These are phyloP conservation scores for Lasiommata megera DNA, from an alignment of 2,888 invertebrate genomes.

Conservation along the genomic window DNA sequence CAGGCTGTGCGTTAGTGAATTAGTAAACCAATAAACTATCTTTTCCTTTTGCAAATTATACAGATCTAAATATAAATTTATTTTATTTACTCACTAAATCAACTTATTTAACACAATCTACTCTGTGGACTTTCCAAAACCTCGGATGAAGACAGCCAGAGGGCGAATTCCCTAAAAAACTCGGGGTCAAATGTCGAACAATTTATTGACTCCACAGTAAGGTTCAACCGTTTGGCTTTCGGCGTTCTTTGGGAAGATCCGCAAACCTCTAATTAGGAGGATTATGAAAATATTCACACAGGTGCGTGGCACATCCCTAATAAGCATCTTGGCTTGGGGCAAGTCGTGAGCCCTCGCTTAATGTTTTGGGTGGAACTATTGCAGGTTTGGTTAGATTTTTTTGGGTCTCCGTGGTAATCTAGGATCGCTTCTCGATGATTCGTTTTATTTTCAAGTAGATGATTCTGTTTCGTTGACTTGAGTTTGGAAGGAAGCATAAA, in stretches of 20 bases:
- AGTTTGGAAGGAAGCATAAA: no score
- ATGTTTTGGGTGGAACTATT: slow-evolving; percentile 72
- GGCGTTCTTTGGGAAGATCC: slow-evolving; percentile 73
- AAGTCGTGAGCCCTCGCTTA: slow-evolving; percentile 66
- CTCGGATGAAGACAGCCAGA: slow-evolving; percentile 57
- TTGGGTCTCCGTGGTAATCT: slow-evolving; percentile 60
- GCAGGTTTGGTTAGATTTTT: slow-evolving; percentile 55
- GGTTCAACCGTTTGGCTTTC: slow-evolving; percentile 68
- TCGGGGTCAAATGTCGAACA: slow-evolving; percentile 79
- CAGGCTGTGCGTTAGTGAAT: no score
- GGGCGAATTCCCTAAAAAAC: slow-evolving; percentile 74
- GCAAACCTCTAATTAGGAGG: slow-evolving; percentile 80
- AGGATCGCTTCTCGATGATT: slow-evolving; percentile 46
- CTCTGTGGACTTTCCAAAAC: slow-evolving; percentile 54
- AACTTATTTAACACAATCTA: slow-evolving; percentile 28
- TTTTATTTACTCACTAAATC: not conserved
- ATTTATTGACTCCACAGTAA: slow-evolving; percentile 78
- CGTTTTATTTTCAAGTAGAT: slow-evolving; percentile 6
- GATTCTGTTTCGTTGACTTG: not conserved
- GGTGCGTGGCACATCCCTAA: slow-evolving; percentile 75
- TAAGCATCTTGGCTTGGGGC: slow-evolving; percentile 76
- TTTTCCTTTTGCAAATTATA: no score
- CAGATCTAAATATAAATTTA: no score
- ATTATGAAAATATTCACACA: slow-evolving; percentile 81
- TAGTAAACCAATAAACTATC: no score